Evolutionary conservation across 2,888 invertebrate genomes (phyloP).

Genomic region (Caenorhabditis afra): DNA sequence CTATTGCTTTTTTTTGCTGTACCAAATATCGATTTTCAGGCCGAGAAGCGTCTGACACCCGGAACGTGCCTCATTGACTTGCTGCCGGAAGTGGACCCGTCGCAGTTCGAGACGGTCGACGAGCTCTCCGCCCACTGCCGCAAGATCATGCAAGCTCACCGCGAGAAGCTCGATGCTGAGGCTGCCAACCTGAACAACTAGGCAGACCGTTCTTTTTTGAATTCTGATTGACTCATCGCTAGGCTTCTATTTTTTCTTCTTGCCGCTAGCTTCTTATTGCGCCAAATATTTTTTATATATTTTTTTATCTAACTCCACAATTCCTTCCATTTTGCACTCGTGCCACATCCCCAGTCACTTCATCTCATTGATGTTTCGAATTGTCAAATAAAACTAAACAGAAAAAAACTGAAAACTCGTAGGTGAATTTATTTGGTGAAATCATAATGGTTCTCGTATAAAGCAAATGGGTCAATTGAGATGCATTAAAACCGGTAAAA

Average conservation of each 20-base stretch:
- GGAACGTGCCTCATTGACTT: constrained; percentile 67
- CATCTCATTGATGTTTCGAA: background rate
- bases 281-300: background rate
- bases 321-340: constrained; percentile 8
- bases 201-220: background rate
- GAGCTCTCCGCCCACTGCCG: constrained; percentile 68
- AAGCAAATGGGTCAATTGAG: no score
- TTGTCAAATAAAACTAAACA: constrained; percentile 1
- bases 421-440: no score
- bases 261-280: constrained; percentile 36
- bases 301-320: background rate
- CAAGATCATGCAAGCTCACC: constrained; percentile 61
- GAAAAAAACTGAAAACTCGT: no score
- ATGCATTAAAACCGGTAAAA: no score
- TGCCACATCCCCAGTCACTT: constrained; percentile 9
- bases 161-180: constrained; percentile 54
- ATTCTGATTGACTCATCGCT: background rate
- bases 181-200: constrained; percentile 36
- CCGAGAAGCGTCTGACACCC: constrained; percentile 59
- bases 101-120: constrained; percentile 66
- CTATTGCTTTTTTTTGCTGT: background rate
- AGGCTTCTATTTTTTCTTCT: constrained; percentile 42
- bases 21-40: constrained; percentile 46
- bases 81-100: constrained; percentile 65
- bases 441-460: no score